Evolutionary conservation across 2,113 vertebrate genomes (phyloP), one percentile per base, ranked within the genome.

Genomic region (Bucco capensis): DNA sequence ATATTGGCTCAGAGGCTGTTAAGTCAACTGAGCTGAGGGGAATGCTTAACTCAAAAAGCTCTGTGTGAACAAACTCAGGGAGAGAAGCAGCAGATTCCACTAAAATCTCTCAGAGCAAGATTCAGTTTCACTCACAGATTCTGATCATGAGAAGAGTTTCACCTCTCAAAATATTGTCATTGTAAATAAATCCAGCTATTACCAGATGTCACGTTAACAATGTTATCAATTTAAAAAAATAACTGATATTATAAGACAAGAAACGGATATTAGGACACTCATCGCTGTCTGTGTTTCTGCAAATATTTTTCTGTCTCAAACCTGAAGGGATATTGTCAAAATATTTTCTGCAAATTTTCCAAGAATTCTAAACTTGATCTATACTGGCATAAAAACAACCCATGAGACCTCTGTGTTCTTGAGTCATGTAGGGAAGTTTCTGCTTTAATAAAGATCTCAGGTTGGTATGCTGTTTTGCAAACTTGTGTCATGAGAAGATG

Each of bases 21-120:
- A 92, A 94, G 93, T 97, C 94, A 94, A 79, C 88, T 83, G 84
- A 81, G 33, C 83, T 31, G 87, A 56, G 93, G 83, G 85, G 90
- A 96, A 86, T 44, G 38, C 91, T 96, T 94, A 94, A 95, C 94
- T 94, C 96, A 70, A 16, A 71, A 92, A 80, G 65, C 88, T 93
- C 76, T 83, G 40, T 64, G 47, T 56, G 60, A 94, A 89, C 24
- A 82, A 88, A 70, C 50, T 92, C 73, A 69, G 50, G 81, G 5
- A 60, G 35, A 76, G 33, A 79, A 90, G 62, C 66, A 61, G 28
- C 27, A 82, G 74, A 78, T 78, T 86, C 30, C 24, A 62, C 54
- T 76, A 47, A 78, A 78, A 73, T 23, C 38, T 89, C 81, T 62
- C 54, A 28, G 65, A 91, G 44, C 8, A 58, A 77, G 35, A 35